Percentiles rank a stretch among this genome's conserved stretches.
Evolutionary conservation across 2,888 invertebrate genomes (phyloP).

Genomic region (Rhingia rostrata): DNA sequence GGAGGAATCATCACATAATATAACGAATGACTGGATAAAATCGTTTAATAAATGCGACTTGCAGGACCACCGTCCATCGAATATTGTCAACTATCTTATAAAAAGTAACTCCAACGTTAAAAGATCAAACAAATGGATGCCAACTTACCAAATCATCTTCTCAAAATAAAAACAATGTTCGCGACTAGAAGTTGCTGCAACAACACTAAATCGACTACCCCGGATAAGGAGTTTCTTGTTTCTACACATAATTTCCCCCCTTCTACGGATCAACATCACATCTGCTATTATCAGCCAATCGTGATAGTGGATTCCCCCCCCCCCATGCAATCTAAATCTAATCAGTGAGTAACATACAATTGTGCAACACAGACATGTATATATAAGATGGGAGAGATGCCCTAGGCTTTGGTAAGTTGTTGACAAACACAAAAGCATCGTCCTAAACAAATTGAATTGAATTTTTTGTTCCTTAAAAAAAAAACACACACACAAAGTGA

Average conservation of each 20-base stretch:
- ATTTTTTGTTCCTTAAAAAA: slow-evolving; percentile 25
- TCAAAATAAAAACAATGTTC: too few species aligned
- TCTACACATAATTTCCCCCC: neutral
- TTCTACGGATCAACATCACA: neutral
- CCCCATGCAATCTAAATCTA: slow-evolving; percentile 16
- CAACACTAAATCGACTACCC: too few species aligned
- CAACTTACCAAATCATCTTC: too few species aligned
- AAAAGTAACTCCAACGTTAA: too few species aligned
- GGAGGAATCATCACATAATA: too few species aligned
- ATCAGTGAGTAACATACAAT: slow-evolving; percentile 62
- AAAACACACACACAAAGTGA: slow-evolving; percentile 52
- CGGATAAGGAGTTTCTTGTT: too few species aligned
- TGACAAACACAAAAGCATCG: slow-evolving; percentile 48
- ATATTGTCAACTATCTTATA: too few species aligned
- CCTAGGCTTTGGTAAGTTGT: slow-evolving; percentile 66
- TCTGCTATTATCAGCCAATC: neutral
- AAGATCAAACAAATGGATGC: too few species aligned
- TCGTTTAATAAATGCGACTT: too few species aligned
- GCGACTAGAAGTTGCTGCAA: too few species aligned
- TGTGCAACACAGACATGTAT: slow-evolving; percentile 30
- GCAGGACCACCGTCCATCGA: too few species aligned
- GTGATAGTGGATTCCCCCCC: neutral
- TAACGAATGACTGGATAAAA: too few species aligned
- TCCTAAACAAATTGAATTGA: slow-evolving; percentile 27
- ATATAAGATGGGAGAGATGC: slow-evolving; percentile 43